A percentile compares a stretch with the other conserved stretches of the same genome.
Conservation (phyloP, 2,888 invertebrate species). For the Microplitis deprimator region DNA sequence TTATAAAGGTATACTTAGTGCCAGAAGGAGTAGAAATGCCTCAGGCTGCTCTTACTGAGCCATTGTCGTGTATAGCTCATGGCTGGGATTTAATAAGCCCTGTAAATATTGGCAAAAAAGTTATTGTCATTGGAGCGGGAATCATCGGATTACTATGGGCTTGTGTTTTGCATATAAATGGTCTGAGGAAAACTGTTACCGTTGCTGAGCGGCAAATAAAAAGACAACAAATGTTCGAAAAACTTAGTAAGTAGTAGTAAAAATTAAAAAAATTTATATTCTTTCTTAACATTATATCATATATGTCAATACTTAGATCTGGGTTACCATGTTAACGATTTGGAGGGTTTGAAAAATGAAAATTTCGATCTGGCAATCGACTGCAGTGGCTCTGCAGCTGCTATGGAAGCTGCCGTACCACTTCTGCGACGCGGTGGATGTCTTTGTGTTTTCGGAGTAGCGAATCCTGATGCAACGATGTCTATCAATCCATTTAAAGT, state of each 20-base stretch:
- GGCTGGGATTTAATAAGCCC: constrained; percentile 79
- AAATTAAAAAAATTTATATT: neutral
- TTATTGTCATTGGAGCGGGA: constrained; percentile 80
- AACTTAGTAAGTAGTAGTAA: constrained; percentile 71
- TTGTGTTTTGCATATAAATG: constrained; percentile 78
- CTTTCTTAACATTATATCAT: neutral
- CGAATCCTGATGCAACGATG: constrained; percentile 73
- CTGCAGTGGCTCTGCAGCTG: constrained; percentile 81
- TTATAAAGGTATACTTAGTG: constrained; percentile 58
- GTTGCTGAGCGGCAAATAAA: constrained; percentile 78
- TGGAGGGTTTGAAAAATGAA: constrained; percentile 74
- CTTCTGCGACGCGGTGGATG: constrained; percentile 77
- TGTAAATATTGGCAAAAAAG: constrained; percentile 75
- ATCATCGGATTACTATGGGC: constrained; percentile 82
- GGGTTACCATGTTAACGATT: constrained; percentile 75
- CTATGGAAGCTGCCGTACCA: constrained; percentile 77
- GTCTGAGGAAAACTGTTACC: constrained; percentile 78
- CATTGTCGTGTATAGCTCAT: constrained; percentile 80
- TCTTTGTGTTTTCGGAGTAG: constrained; percentile 80
- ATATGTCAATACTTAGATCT: constrained; percentile 71
- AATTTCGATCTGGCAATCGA: constrained; percentile 80
- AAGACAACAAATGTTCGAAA: constrained; percentile 60
- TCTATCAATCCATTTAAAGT: constrained; percentile 65
- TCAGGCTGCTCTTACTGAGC: constrained; percentile 78
- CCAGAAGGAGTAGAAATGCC: constrained; percentile 62